Evolutionary conservation across 2,113 vertebrate species (phyloP), one percentile per base, ranked within the genome.

Genomic region (Tupaia tana): DNA sequence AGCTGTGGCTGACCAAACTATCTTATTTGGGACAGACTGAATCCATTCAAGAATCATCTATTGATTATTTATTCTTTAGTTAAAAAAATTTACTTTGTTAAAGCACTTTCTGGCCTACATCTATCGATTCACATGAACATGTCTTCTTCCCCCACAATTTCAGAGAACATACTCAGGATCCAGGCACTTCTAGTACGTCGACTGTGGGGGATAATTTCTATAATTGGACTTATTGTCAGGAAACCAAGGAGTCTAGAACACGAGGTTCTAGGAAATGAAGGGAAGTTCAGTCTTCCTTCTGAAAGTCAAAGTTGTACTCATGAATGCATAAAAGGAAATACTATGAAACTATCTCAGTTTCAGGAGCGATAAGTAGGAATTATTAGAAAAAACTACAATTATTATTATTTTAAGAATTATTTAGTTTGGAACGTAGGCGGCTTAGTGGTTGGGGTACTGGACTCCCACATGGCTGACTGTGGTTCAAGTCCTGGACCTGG

Each of bases 1-100:
- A 9, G 31, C 71, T 95, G 11, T 95, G 34, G 86, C 43, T 95
- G 56, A 89, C 59, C 96, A 89, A 87, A 94, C 61, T 66, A 59
- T 86, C 29, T 22, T 87, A n/a, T 79, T n/a, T 75, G 31, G 81
- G 24, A 90, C 73, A 71, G 54, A 31, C 27, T 43, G 31, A 84
- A 43, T 70, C 16, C 24, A 71, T 69, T 90, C 63, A 67, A 24
- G 25, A 90, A 90, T 75, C 18, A 67, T 27, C 20, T 95, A 16
- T 74, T 82, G 81, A 64, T 75, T 77, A 66, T 85, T 25, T 8
- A 77, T 94, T 92, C 59, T 80, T 16, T 84, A 70, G 25, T 64
- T 64, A 73, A 92, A 66, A 89, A 22, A 89, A 81, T 43, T 43
- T 74, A 92, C 25, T 89, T 13, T 74, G 2, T 87, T 84, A 22